Percentiles rank a stretch among this genome's conserved stretches.
Conservation (phyloP, 2,797 vertebrate genomes). For the Pantherophis alleghaniensis region DNA sequence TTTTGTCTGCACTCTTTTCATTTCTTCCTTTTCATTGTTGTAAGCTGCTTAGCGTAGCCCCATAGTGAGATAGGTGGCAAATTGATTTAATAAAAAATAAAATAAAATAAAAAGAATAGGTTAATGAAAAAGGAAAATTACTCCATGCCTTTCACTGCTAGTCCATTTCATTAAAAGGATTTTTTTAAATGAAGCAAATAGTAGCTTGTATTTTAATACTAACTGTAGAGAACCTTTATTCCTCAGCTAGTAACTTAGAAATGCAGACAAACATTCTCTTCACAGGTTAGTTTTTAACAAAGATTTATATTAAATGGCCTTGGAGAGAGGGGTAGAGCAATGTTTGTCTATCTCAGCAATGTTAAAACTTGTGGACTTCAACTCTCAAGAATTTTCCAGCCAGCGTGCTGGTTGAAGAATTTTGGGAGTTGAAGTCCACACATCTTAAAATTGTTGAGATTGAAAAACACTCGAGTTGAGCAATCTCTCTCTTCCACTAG, state of each 20-base stretch:
- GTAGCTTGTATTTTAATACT: background rate
- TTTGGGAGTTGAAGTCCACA: background rate
- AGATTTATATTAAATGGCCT: background rate
- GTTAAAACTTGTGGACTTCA: background rate
- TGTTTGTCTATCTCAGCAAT: background rate
- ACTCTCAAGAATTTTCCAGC: background rate
- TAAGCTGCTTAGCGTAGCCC: background rate
- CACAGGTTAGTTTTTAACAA: background rate
- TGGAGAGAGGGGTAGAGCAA: background rate
- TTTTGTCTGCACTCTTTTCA: background rate
- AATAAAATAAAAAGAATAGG: background rate
- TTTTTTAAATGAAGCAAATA: background rate
- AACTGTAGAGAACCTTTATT: background rate
- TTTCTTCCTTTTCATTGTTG: background rate
- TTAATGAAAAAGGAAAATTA: too few relatives aligned
- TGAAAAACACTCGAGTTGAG: background rate
- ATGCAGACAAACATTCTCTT: background rate
- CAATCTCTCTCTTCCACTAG: background rate
- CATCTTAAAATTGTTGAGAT: background rate
- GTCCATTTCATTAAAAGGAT: background rate
- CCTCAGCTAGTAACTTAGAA: background rate
- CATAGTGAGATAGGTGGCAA: background rate
- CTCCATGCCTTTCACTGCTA: background rate
- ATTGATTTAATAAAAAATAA: background rate
- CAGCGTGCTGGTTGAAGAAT: background rate